These are phyloP conservation scores for Hippolais icterina DNA, from an alignment of 2,113 vertebrate genomes.

Conservation along the genomic window DNA sequence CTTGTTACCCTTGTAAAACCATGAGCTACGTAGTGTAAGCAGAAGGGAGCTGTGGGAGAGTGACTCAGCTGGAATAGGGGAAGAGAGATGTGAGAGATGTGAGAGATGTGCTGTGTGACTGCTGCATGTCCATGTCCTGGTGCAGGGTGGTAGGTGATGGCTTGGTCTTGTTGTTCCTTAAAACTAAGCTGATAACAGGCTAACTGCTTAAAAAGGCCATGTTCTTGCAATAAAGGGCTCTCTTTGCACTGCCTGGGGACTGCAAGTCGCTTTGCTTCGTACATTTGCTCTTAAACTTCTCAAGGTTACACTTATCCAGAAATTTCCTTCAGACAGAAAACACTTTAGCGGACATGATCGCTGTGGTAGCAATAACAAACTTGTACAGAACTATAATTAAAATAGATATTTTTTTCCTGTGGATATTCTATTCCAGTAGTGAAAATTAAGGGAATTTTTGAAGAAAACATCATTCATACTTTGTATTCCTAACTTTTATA, in stretches of 20 bases:
- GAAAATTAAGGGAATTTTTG: not conserved
- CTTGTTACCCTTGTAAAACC: not conserved
- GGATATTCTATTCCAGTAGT: not conserved
- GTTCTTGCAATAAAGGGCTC: not conserved
- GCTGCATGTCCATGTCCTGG: not conserved
- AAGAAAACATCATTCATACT: not conserved
- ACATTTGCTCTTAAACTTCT: not conserved
- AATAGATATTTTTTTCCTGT: not conserved
- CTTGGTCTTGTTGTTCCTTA: not conserved
- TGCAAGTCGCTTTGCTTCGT: accelerated
- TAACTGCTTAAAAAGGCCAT: not conserved
- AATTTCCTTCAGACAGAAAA: not conserved
- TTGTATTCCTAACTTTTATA: not conserved
- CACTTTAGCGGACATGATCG: not conserved
- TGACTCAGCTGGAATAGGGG: not conserved
- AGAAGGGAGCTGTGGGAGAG: not conserved
- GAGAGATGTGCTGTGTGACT: not conserved
- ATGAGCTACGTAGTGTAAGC: not conserved
- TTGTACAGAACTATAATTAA: not conserved
- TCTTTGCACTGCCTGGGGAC: not conserved
- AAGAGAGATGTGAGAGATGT: no score
- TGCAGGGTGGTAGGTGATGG: not conserved
- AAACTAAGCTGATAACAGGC: not conserved
- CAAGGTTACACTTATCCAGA: not conserved
- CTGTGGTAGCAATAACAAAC: not conserved